phyloP scores from a whole-genome alignment of 2,888 invertebrate species.

The Drosophila picticornis region DNA sequence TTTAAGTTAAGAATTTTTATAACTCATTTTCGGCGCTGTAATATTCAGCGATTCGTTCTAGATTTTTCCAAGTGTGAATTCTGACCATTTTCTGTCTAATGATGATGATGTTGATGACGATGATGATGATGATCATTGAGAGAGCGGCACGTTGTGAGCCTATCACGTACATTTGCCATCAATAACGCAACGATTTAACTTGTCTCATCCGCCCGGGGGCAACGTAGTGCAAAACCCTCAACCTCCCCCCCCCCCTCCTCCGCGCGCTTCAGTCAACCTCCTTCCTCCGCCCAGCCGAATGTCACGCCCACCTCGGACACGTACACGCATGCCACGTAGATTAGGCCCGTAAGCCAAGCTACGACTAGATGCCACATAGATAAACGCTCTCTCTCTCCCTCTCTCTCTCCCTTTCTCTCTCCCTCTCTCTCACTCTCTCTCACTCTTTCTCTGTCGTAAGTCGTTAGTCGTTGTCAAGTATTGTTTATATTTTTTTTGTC shows the following conservation, averaged over 20 bases:
- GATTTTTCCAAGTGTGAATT: not conserved
- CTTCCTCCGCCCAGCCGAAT: not conserved
- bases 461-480: not conserved
- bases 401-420: not conserved
- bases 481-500: conserved; percentile 16
- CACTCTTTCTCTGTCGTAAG: too few relatives aligned
- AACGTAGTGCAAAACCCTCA: conserved; percentile 50
- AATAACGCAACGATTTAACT: conserved; percentile 82
- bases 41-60: not conserved
- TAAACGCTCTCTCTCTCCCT: conserved; percentile 14
- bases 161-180: conserved; percentile 81
- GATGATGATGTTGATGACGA: conserved; percentile 17
- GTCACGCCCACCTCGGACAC: conserved; percentile 42
- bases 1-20: not conserved
- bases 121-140: conserved; percentile 39
- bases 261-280: not conserved
- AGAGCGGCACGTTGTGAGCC: conserved; percentile 69
- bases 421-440: not conserved
- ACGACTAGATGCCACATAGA: conserved; percentile 36
- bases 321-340: conserved; percentile 67
- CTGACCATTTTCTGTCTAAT: conserved; percentile 13
- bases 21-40: too few relatives aligned
- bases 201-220: conserved; percentile 74
- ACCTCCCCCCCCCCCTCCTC: not conserved
- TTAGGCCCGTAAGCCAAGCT: conserved; percentile 58